Percentiles rank a stretch among this genome's conserved stretches.
phyloP scores from a whole-genome alignment of 2,113 vertebrate genomes.

The Ictalurus punctatus region DNA sequence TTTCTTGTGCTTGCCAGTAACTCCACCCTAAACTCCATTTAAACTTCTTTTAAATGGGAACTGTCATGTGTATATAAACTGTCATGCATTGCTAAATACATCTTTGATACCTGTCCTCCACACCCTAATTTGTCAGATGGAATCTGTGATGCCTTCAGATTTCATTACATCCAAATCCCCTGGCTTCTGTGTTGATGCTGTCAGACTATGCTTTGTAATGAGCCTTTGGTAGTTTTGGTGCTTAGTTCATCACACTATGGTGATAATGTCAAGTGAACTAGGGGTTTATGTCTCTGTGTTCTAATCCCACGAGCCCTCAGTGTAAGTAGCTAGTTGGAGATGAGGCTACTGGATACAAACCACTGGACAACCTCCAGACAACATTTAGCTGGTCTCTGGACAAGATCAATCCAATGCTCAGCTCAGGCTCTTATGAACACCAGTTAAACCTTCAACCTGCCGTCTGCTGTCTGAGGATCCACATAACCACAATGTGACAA shows the following conservation, averaged over 20 bases:
- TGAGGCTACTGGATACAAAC: constrained; percentile 26
- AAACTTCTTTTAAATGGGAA: background rate
- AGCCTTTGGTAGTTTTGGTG: constrained; percentile 3
- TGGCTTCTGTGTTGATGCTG: background rate
- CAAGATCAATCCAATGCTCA: constrained; percentile 20
- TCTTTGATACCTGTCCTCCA: background rate
- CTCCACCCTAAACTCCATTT: background rate
- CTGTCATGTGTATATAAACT: background rate
- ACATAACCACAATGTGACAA: constrained; percentile 24
- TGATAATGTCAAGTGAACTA: constrained; percentile 29
- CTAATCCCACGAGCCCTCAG: constrained; percentile 19
- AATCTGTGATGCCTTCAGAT: background rate
- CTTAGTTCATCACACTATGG: constrained; percentile 10
- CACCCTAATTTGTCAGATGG: background rate
- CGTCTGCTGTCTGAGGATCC: background rate
- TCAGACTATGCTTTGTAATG: background rate
- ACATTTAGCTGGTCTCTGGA: constrained; percentile 33
- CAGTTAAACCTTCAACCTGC: background rate
- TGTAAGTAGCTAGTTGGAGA: constrained; percentile 31
- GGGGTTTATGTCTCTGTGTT: constrained; percentile 25
- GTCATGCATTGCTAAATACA: background rate
- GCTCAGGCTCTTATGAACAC: background rate
- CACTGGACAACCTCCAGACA: constrained; percentile 29
- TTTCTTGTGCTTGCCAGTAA: constrained; percentile 9
- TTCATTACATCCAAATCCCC: background rate